Evolutionary conservation across 2,797 vertebrate genomes (phyloP), one percentile per base, ranked within the genome.

Genomic region (Adelosebastes latens): DNA sequence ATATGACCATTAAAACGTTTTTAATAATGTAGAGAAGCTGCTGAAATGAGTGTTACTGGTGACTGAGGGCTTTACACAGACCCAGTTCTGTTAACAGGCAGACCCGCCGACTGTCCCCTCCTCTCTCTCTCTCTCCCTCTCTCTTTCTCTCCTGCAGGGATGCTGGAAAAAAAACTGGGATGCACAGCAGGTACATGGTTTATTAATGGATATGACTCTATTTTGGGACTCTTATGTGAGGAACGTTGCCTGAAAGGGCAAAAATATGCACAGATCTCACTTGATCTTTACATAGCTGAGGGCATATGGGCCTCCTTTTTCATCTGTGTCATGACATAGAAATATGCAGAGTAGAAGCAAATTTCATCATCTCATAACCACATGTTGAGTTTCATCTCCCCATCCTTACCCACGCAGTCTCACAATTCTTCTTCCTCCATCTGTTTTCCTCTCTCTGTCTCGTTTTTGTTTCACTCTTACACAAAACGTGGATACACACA

Each of bases 101-200:
- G 66, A 55, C 58, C 52, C 53, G 60, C 65, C 34, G 76, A 81
- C 77, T 78, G 63, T 34, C 79, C 82, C 61, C 56, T 65, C 77
- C 59, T n/a, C 60, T 42, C 55, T 65, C 52, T 56, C 72, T 60
- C 66, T 83, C 75, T 84, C 39, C 34, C 55, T 65, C 65, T 24
- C 55, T 39, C 49, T 65, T 42, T 52, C 74, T 60, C 66, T 83
- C 75, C 84, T 87, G 80, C 77, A 85, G 86, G 84, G 80, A 87
- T 85, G 79, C 82, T 76, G 81, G 85, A 22, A 22, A 59, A 75
- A 84, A 77, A 84, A 65, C 84, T 66, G 75, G 73, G 83, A 88
- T 84, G 86, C 92, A 88, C 92, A 94, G 93, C 90, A 89, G 90
- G 91, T 86, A 85, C 89, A 93, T 94, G 92, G 71, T 93, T 94